These are phyloP conservation scores for Lophius piscatorius DNA, from an alignment of 2,113 vertebrate species.

Conservation along the genomic window DNA sequence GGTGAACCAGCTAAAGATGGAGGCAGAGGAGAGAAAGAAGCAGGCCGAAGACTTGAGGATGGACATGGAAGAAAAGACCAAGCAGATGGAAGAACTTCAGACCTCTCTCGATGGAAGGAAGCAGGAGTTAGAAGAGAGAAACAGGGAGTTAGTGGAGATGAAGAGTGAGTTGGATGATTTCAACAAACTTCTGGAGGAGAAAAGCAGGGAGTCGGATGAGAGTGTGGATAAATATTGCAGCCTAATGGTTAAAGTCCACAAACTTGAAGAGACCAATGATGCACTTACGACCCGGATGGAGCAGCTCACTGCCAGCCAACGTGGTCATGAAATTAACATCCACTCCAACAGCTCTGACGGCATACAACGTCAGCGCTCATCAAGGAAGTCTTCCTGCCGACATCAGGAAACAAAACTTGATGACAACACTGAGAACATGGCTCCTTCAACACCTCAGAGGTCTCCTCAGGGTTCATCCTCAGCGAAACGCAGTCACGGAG, in stretches of 20 bases:
- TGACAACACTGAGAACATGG: conserved; percentile 50
- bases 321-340: conserved; percentile 4
- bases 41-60: conserved; percentile 63
- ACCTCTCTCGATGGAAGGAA: conserved; percentile 31
- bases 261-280: conserved; percentile 87
- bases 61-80: conserved; percentile 28
- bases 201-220: conserved; percentile 85
- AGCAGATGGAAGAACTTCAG: conserved; percentile 61
- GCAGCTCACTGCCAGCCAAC: conserved; percentile 64
- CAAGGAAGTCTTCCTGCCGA: conserved; percentile 50
- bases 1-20: conserved; percentile 78
- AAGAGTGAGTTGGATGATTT: conserved; percentile 81
- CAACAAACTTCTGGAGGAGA: conserved; percentile 81
- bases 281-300: conserved; percentile 81
- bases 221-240: conserved; percentile 90
- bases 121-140: conserved; percentile 32
- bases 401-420: conserved; percentile 20
- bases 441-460: conserved; percentile 24
- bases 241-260: conserved; percentile 85
- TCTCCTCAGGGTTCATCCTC: conserved; percentile 51
- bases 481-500: conserved; percentile 77
- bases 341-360: neutral
- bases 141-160: conserved; percentile 59
- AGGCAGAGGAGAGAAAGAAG: conserved; percentile 34
- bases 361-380: conserved; percentile 31